Conservation (phyloP, 2,888 invertebrate genomes). For the Toxonevra muliebris region DNA sequence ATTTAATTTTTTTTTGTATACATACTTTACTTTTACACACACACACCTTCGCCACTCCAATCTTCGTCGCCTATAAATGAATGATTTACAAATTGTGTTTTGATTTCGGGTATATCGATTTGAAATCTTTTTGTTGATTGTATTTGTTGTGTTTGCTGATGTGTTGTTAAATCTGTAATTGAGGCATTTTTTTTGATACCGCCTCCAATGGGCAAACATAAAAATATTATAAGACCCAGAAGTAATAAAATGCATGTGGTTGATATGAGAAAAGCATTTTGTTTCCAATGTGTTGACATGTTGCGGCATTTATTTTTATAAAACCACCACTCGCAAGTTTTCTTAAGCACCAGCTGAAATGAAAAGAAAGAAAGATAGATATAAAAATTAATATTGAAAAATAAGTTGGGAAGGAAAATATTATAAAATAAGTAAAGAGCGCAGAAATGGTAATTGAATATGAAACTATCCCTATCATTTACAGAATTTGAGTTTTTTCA, state of each 20-base stretch:
- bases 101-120: slow-evolving; percentile 39
- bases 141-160: slow-evolving; percentile 27
- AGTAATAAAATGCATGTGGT: slow-evolving; percentile 41
- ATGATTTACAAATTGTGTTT: slow-evolving; percentile 47
- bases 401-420: not conserved
- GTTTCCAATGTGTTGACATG: slow-evolving; percentile 59
- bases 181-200: slow-evolving; percentile 11
- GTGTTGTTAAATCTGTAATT: slow-evolving; percentile 19
- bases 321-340: slow-evolving; percentile 58
- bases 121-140: slow-evolving; percentile 12
- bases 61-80: slow-evolving; percentile 46
- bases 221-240: slow-evolving; percentile 44
- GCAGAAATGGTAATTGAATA: no score
- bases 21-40: not conserved
- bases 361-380: not conserved
- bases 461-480: no score
- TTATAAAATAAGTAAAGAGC: no score
- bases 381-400: not conserved
- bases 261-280: slow-evolving; percentile 46
- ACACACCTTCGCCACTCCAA: slow-evolving; percentile 45
- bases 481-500: no score
- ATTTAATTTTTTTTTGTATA: not conserved
- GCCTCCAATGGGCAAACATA: slow-evolving; percentile 42
- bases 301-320: slow-evolving; percentile 53
- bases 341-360: slow-evolving; percentile 56